Conservation (phyloP, 2,113 vertebrate genomes). For the Eidolon helvum region DNA sequence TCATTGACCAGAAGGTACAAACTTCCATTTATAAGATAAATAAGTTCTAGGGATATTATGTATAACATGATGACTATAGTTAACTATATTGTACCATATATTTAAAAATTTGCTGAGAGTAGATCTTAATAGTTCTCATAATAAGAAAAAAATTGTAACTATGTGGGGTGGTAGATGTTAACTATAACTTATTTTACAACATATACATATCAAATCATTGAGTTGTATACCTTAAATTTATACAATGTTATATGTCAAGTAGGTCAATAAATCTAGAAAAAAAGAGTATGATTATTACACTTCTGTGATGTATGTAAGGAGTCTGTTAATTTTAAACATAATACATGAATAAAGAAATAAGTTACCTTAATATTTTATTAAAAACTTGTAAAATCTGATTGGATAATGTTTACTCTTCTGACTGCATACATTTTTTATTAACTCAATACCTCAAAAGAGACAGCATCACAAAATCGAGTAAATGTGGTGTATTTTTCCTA, state of each 20-base stretch:
- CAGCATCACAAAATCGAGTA: background rate
- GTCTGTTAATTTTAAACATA: background rate
- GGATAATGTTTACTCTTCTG: background rate
- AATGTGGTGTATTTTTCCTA: background rate
- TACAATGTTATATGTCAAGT: background rate
- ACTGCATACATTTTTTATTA: background rate
- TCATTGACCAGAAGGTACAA: background rate
- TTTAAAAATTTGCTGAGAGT: background rate
- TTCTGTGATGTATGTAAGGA: background rate
- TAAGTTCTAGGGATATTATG: background rate
- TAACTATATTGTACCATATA: background rate
- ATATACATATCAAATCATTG: background rate
- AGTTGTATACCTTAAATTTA: background rate
- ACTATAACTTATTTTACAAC: background rate
- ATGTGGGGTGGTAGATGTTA: background rate
- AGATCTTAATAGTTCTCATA: background rate
- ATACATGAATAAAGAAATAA: background rate
- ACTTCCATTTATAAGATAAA: background rate
- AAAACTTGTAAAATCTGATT: background rate
- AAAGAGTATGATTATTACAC: background rate
- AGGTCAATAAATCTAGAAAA: background rate
- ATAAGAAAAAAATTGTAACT: background rate
- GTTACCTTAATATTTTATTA: conserved; percentile 2
- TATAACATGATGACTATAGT: background rate
- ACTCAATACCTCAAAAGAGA: background rate